Base-by-base conservation (phyloP, 2,888 invertebrate genomes). In the Mythimna loreyi region DNA sequence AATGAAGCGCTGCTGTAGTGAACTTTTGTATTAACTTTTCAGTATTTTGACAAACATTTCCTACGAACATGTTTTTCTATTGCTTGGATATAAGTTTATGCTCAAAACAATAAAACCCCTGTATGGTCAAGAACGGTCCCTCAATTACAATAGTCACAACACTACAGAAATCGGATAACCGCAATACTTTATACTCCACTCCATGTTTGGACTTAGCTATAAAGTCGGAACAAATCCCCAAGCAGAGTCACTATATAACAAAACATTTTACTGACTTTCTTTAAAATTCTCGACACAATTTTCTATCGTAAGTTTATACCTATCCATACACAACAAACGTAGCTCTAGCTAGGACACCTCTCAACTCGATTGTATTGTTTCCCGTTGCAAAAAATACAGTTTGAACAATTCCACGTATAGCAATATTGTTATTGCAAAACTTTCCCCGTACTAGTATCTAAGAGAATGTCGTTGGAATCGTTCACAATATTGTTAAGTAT, bases 371-470 rank as follows among this genome's bases (percentile, higher is more conserved):
- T 84, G 84, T 81, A 82, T 84, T 85, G 80, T 68, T 64, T 65
- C 79, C 67, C 72, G 75, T 74, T 67, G 60, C 56, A 74, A 78
- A 83, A 86, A 83, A 85, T 72, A 65, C 76, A 69, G 75, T 81
- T 81, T 72, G 83, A 82, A 80, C 57, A 75, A 80, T 67, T 83
- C 73, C 77, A 81, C 74, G n/a, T n/a, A 76, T 72, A 83, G 79
- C 84, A 75, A 85, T 85, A 87, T 85, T 86, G 86, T 89, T 90
- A 89, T 90, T 89, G 85, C 82, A 63, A 84, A 89, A 89, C 82
- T 89, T 90, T 83, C 64, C 45, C 77, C 67, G 73, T 78, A 79
- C 66, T 70, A 75, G 63, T 80, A 67, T 80, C 75, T 67, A 52
- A 53, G 47, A 57, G 55, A 62, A 72, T 69, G 69, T 70, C 57